Conservation (phyloP, 92 coral and sea anemone species). For the Phenganax subtilis region DNA sequence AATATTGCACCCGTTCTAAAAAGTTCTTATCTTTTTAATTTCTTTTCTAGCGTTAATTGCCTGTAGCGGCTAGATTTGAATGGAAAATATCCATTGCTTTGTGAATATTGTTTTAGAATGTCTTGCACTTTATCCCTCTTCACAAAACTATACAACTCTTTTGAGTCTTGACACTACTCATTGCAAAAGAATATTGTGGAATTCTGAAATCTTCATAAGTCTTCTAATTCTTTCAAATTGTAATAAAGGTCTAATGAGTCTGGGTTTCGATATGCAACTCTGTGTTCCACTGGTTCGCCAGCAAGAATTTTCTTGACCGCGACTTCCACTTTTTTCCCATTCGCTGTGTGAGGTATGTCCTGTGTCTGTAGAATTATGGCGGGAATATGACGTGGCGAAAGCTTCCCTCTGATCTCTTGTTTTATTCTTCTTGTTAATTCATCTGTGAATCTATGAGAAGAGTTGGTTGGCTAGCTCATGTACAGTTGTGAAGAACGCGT, state of each 20-base stretch:
- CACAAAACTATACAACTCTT: too few relatives aligned
- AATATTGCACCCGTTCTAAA: too few relatives aligned
- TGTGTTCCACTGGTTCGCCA: constrained; percentile 66
- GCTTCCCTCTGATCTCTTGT: constrained; percentile 59
- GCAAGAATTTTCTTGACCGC: constrained; percentile 87
- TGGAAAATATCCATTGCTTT: too few relatives aligned
- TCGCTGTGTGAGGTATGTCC: constrained; percentile 96
- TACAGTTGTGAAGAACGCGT: background rate
- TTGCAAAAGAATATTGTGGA: too few relatives aligned
- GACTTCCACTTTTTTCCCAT: constrained; percentile 95
- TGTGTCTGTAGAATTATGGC: constrained; percentile 68
- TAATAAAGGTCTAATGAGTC: constrained; percentile 75
- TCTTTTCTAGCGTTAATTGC: too few relatives aligned
- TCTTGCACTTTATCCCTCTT: too few relatives aligned
- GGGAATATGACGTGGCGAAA: constrained; percentile 93
- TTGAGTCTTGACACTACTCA: too few relatives aligned
- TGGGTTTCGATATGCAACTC: constrained; percentile 88
- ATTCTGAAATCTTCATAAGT: background rate
- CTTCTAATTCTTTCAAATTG: constrained; percentile 60
- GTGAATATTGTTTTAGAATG: too few relatives aligned
- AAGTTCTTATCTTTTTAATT: too few relatives aligned
- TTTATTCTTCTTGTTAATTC: constrained; percentile 48
- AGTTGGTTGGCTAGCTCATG: background rate
- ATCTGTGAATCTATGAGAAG: constrained; percentile 51
- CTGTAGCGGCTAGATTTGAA: too few relatives aligned